These are phyloP conservation scores for Tupaia chinensis DNA, from an alignment of 2,113 vertebrate genomes.

Conservation along the genomic window DNA sequence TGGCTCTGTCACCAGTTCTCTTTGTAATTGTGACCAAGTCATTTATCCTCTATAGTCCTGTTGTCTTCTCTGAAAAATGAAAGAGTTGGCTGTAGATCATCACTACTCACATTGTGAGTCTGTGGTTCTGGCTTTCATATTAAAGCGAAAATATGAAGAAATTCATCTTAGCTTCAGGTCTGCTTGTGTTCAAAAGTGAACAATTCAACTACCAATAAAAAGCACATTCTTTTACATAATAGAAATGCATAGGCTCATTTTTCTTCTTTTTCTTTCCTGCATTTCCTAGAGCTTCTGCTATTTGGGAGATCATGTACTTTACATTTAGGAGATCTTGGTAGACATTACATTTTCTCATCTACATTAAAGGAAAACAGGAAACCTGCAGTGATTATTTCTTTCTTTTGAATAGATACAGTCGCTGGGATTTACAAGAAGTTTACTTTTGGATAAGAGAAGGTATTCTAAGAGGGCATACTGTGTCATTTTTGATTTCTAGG, in stretches of 20 bases:
- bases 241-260: neutral
- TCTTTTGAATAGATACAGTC: neutral
- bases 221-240: conserved; percentile 1
- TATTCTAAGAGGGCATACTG: neutral
- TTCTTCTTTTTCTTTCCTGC: conserved; percentile 9
- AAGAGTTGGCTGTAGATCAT: conserved; percentile 18
- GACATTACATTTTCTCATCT: neutral
- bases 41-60: neutral
- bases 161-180: conserved; percentile 39
- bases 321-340: conserved; percentile 15
- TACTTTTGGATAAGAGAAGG: conserved; percentile 27
- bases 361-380: conserved; percentile 58
- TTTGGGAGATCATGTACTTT: neutral
- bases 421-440: conserved; percentile 36
- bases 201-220: conserved; percentile 33
- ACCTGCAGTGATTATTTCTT: neutral
- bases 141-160: conserved; percentile 54
- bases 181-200: conserved; percentile 31
- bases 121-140: neutral
- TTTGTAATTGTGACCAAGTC: conserved; percentile 9
- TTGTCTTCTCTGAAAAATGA: conserved; percentile 37
- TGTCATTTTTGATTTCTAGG: conserved; percentile 44
- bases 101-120: neutral
- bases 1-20: neutral
- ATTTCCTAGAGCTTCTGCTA: conserved; percentile 23